phyloP scores from a whole-genome alignment of 92 coral and sea anemone genomes.

The Zoanthus solanderi region DNA sequence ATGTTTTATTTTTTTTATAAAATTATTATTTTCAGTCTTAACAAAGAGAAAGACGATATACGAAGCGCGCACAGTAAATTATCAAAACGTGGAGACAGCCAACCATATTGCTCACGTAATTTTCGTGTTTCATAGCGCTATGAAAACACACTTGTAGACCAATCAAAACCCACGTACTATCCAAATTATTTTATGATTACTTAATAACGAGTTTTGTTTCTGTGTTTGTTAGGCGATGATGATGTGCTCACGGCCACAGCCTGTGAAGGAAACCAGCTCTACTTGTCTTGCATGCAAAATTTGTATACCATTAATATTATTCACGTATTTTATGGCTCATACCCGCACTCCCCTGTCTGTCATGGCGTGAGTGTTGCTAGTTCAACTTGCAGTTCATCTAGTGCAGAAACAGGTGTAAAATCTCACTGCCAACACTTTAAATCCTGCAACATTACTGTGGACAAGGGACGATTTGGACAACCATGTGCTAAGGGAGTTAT shows the following conservation, averaged over 20 bases:
- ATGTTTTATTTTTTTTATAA: no score
- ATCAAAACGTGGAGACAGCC: no score
- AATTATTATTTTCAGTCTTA: no score
- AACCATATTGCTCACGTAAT: no score
- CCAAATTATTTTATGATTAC: no score
- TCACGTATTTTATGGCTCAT: constrained; percentile 38
- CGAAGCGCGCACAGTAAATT: no score
- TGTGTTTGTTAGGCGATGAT: constrained; percentile 33
- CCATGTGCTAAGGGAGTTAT: constrained; percentile 17
- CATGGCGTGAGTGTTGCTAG: constrained; percentile 4
- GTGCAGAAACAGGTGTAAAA: constrained; percentile 13
- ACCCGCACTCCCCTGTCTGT: constrained; percentile 9
- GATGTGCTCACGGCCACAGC: constrained; percentile 23
- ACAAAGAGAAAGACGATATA: no score
- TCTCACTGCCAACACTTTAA: constrained; percentile 26
- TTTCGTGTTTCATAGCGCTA: no score
- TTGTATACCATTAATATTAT: constrained; percentile 28
- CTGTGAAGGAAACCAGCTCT: constrained; percentile 9
- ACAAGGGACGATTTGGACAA: constrained; percentile 18
- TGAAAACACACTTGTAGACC: no score
- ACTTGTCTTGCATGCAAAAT: constrained; percentile 8
- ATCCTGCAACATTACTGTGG: constrained; percentile 25
- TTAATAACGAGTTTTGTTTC: not conserved
- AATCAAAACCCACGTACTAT: no score
- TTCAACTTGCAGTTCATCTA: constrained; percentile 34